Conservation (phyloP, 2,888 invertebrate genomes). For the Horisme vitalbata region DNA sequence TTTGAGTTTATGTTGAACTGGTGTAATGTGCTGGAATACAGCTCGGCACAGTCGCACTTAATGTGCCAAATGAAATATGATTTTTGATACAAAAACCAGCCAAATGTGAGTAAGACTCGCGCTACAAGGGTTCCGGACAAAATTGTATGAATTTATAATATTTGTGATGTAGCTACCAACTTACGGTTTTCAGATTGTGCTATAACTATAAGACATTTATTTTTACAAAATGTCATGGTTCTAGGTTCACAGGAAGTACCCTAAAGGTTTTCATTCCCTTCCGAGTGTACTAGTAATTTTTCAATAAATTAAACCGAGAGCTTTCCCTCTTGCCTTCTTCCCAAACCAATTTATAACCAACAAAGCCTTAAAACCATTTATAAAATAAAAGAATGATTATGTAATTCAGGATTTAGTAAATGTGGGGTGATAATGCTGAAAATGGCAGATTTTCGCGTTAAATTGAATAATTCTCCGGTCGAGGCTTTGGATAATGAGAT, state of each 20-base stretch:
- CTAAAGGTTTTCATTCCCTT: too few relatives aligned
- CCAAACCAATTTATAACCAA: conserved; percentile 12
- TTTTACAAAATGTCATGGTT: too few relatives aligned
- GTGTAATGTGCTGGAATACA: conserved; percentile 58
- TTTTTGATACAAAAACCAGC: not conserved
- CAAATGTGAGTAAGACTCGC: too few relatives aligned
- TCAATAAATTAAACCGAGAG: too few relatives aligned
- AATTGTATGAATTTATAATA: too few relatives aligned
- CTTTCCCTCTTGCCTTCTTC: too few relatives aligned
- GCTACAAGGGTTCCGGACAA: too few relatives aligned
- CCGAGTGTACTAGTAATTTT: too few relatives aligned
- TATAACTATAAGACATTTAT: too few relatives aligned
- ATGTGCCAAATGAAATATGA: not conserved
- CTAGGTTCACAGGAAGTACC: too few relatives aligned
- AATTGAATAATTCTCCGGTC: conserved; percentile 69
- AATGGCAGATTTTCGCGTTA: conserved; percentile 64
- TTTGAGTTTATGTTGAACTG: conserved; percentile 52
- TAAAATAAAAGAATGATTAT: conserved; percentile 40
- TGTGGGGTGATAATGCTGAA: conserved; percentile 59
- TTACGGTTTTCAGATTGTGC: too few relatives aligned
- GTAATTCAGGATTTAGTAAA: conserved; percentile 51
- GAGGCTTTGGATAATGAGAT: conserved; percentile 63
- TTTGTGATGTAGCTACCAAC: too few relatives aligned
- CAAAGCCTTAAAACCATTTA: conserved; percentile 40
- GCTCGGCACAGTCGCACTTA: conserved; percentile 5